These are phyloP conservation scores for Mergus octosetaceus DNA, from an alignment of 2,797 vertebrate genomes.

Conservation along the genomic window DNA sequence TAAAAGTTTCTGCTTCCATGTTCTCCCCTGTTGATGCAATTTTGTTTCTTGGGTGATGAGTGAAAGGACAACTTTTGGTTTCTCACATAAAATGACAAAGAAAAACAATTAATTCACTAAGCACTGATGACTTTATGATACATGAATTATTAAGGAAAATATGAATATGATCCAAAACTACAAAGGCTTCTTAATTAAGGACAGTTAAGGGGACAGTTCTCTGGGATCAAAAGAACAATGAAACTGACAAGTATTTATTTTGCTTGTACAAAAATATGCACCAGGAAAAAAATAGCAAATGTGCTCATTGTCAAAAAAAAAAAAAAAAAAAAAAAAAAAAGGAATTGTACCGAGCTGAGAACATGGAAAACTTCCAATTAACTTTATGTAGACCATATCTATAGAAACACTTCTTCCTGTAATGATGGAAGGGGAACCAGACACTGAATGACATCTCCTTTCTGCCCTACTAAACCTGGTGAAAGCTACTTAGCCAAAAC, in stretches of 20 bases:
- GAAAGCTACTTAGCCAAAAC: neutral
- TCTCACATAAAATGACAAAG: neutral
- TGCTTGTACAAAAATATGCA: neutral
- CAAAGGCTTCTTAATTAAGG: neutral
- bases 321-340: neutral
- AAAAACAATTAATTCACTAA: neutral
- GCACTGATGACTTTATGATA: neutral
- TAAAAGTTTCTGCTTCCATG: neutral
- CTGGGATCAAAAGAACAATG: neutral
- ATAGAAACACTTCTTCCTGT: neutral
- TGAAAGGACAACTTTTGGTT: neutral
- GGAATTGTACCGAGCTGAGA: neutral
- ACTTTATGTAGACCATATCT: neutral
- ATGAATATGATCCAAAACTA: neutral
- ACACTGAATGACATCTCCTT: neutral
- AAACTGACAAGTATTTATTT: neutral
- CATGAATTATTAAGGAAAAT: neutral
- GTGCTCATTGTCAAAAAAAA: neutral
- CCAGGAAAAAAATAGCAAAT: neutral
- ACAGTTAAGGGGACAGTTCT: neutral
- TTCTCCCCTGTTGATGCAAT: neutral
- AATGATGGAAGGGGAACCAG: neutral
- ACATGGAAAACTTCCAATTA: neutral
- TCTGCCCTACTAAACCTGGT: neutral
- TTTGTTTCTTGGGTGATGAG: neutral